Evolutionary conservation across 2,113 vertebrate genomes (phyloP).

Genomic region (Anhinga anhinga): DNA sequence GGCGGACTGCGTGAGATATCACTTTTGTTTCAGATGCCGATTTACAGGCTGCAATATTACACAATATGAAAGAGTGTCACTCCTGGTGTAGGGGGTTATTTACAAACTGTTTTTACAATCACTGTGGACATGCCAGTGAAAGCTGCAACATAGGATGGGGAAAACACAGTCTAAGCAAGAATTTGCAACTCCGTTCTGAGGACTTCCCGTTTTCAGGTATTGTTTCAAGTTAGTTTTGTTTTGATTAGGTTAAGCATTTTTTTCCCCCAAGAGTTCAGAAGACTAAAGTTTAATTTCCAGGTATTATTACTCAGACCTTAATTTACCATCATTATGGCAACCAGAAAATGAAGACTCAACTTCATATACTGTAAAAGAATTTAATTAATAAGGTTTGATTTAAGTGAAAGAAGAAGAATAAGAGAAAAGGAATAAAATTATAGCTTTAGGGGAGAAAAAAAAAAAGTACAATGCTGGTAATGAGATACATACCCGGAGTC

Average conservation of each 20-base stretch:
- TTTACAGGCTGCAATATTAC: slow-evolving; percentile 82
- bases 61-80: not conserved
- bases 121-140: not conserved
- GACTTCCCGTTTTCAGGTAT: not conserved
- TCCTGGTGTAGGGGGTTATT: not conserved
- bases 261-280: not conserved
- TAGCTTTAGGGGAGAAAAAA: not conserved
- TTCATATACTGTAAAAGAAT: not conserved
- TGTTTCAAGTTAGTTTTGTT: not conserved
- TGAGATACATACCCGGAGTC: slow-evolving; percentile 81
- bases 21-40: slow-evolving; percentile 91
- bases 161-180: not conserved
- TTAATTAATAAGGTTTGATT: not conserved
- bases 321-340: not conserved
- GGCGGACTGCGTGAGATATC: slow-evolving; percentile 84
- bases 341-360: not conserved
- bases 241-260: not conserved
- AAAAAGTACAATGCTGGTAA: not conserved
- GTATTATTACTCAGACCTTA: not conserved
- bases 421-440: not conserved
- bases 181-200: fast-evolving
- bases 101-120: not conserved
- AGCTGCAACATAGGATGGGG: fast-evolving
- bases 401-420: not conserved
- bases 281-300: not conserved